A percentile compares a stretch with the other conserved stretches of the same genome.
Conservation (phyloP, 2,888 invertebrate species). For the Polydrusus pterygomalis region DNA sequence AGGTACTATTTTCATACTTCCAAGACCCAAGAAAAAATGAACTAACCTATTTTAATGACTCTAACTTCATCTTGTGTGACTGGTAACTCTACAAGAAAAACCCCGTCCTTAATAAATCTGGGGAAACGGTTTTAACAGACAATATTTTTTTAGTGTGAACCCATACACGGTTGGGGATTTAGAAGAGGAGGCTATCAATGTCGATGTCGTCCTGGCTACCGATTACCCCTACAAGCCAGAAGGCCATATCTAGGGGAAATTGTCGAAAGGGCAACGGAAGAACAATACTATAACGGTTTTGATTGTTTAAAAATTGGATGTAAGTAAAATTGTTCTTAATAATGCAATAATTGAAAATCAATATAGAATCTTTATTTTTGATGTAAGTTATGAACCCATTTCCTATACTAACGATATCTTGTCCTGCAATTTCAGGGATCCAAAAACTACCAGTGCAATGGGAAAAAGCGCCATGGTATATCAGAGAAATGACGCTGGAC, state of each 20-base stretch:
- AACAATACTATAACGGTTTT: conserved; percentile 95
- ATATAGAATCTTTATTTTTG: too few relatives aligned
- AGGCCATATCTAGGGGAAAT: conserved; percentile 95
- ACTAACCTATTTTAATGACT: too few relatives aligned
- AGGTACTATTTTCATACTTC: conserved; percentile 73
- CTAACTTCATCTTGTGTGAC: too few relatives aligned
- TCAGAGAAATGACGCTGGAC: conserved; percentile 85
- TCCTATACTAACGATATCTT: too few relatives aligned
- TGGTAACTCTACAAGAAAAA: too few relatives aligned
- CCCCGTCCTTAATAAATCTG: not conserved
- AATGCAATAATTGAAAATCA: too few relatives aligned
- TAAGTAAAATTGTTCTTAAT: conserved; percentile 73
- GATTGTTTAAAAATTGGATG: conserved; percentile 94
- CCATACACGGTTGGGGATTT: conserved; percentile 96
- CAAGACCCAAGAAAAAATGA: too few relatives aligned
- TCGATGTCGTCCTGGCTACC: conserved; percentile 90
- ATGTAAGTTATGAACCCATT: too few relatives aligned
- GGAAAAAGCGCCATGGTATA: conserved; percentile 82
- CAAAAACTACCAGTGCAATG: conserved; percentile 90
- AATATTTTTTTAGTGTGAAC: conserved; percentile 87
- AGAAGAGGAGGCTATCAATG: conserved; percentile 96
- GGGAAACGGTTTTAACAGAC: not conserved
- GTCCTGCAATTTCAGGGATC: conserved; percentile 79
- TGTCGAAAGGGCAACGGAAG: conserved; percentile 92
- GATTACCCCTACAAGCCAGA: conserved; percentile 90